Percentiles rank a stretch among this genome's conserved stretches.
Conservation (phyloP, 2,888 invertebrate genomes). For the Scaptomyza tumidula region DNA sequence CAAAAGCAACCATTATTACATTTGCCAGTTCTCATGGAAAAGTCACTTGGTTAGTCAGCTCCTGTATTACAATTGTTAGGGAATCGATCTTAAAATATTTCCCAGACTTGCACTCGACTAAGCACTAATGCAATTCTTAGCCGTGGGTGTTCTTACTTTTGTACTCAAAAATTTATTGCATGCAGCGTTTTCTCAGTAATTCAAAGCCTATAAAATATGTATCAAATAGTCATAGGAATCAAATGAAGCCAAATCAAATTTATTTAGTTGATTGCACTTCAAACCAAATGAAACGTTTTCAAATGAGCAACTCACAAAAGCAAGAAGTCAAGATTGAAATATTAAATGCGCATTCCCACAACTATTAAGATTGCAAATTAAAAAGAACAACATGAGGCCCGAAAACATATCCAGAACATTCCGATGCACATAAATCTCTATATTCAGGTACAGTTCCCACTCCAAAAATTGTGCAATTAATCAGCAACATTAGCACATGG, state of each 20-base stretch:
- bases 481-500: slow-evolving; percentile 43
- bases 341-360: slow-evolving; percentile 65
- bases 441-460: slow-evolving; percentile 64
- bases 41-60: slow-evolving; percentile 17
- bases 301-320: slow-evolving; percentile 49
- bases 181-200: slow-evolving; percentile 46
- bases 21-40: slow-evolving; percentile 31
- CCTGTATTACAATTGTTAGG: background rate
- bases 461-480: slow-evolving; percentile 57
- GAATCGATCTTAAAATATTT: slow-evolving; percentile 14
- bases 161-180: slow-evolving; percentile 3
- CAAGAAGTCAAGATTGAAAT: slow-evolving; percentile 11
- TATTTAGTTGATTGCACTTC: slow-evolving; percentile 52
- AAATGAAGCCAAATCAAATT: slow-evolving; percentile 33
- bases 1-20: background rate
- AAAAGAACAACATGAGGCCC: slow-evolving; percentile 71
- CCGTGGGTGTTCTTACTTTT: slow-evolving; percentile 37
- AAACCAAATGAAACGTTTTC: slow-evolving; percentile 16
- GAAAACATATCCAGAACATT: slow-evolving; percentile 39
- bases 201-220: slow-evolving; percentile 36
- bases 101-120: slow-evolving; percentile 45
- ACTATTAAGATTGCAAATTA: slow-evolving; percentile 35
- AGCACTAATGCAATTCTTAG: slow-evolving; percentile 26
- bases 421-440: slow-evolving; percentile 47
- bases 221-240: slow-evolving; percentile 24